phyloP scores from a whole-genome alignment of 2,113 vertebrate genomes.

The Aptenodytes patagonicus region DNA sequence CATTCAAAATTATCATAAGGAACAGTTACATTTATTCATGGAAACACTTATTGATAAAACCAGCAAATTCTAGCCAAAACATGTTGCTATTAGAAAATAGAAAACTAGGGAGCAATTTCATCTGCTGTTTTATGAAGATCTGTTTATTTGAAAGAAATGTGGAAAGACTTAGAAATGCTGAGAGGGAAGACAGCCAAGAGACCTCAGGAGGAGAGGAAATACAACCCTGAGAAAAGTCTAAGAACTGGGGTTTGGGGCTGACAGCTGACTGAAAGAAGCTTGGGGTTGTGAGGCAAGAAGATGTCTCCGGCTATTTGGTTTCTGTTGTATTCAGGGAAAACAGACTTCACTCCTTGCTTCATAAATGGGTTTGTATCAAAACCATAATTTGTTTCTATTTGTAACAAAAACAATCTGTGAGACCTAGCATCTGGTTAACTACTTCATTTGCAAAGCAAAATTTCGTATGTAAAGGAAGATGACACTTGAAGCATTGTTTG shows the following conservation, averaged over 20 bases:
- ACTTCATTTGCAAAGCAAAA: neutral
- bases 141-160: neutral
- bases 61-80: neutral
- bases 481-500: neutral
- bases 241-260: neutral
- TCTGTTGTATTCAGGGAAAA: neutral
- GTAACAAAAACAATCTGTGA: neutral
- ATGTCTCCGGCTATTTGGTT: neutral
- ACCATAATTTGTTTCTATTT: neutral
- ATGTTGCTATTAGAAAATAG: neutral
- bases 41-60: neutral
- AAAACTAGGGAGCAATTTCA: neutral
- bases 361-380: neutral
- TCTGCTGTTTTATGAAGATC: neutral
- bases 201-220: neutral
- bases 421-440: neutral
- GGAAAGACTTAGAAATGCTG: neutral
- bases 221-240: neutral
- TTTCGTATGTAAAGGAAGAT: neutral
- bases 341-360: neutral
- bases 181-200: neutral
- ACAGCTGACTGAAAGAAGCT: neutral
- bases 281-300: neutral
- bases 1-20: neutral
- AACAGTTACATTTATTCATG: neutral